Percentiles rank a stretch among this genome's conserved stretches.
phyloP scores from a whole-genome alignment of 2,113 vertebrate genomes.

The Cyphomyrus plagiostoma region DNA sequence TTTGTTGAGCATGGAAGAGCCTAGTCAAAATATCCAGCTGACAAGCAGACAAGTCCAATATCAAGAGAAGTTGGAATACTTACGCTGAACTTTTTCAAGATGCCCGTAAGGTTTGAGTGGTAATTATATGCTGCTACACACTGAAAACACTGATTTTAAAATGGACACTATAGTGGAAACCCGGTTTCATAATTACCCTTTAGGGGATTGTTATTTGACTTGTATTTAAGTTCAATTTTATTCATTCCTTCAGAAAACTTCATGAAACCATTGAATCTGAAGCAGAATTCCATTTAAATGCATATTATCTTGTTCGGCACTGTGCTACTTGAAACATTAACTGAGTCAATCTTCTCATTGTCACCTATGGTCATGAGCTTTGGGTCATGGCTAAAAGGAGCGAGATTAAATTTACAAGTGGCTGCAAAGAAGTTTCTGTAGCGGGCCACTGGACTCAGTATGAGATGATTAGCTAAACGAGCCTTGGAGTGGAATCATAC shows the following conservation, averaged over 20 bases:
- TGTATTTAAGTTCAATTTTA: not conserved
- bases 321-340: not conserved
- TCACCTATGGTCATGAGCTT: not conserved
- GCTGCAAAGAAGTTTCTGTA: not conserved
- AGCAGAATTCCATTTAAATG: not conserved
- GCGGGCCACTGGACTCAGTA: not conserved
- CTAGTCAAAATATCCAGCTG: not conserved
- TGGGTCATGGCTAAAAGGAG: not conserved
- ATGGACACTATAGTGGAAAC: not conserved
- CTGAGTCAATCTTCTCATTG: not conserved
- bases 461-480: not conserved
- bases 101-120: not conserved
- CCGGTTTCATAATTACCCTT: not conserved
- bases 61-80: not conserved
- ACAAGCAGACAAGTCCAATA: not conserved
- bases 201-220: not conserved
- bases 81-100: not conserved
- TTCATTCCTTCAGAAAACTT: not conserved
- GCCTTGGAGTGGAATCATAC: not conserved
- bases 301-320: not conserved
- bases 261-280: not conserved
- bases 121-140: not conserved
- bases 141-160: not conserved
- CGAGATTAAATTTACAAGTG: not conserved
- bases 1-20: not conserved